A percentile compares a stretch with the other conserved stretches of the same genome.
Evolutionary conservation across 2,888 invertebrate genomes (phyloP).

Genomic region (Nasonovia ribisnigri): DNA sequence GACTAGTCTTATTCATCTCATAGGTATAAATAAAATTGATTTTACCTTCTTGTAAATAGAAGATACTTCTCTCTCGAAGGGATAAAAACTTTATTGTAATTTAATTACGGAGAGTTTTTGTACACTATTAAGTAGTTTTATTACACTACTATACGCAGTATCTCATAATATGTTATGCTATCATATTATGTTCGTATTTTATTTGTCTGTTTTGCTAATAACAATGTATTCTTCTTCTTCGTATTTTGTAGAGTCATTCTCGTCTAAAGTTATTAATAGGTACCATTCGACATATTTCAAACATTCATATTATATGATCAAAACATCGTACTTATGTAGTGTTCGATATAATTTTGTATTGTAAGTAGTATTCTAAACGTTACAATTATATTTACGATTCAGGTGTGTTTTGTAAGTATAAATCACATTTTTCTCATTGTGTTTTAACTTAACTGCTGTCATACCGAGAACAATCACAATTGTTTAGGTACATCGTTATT

Average conservation of each 20-base stretch:
- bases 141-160: not conserved
- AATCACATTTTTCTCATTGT: not conserved
- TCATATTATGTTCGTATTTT: not conserved
- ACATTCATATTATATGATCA: not conserved
- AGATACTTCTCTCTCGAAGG: no score
- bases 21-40: constrained; percentile 51
- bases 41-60: constrained; percentile 27
- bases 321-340: not conserved
- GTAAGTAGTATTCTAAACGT: not conserved
- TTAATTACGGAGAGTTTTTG: not conserved
- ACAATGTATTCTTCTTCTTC: not conserved
- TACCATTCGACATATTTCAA: not conserved
- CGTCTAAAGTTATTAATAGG: not conserved
- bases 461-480: not conserved
- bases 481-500: not conserved
- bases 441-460: not conserved
- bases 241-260: not conserved
- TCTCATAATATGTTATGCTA: not conserved
- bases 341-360: not conserved
- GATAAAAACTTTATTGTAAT: not conserved
- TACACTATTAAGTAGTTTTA: not conserved
- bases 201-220: not conserved
- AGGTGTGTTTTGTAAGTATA: not conserved
- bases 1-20: constrained; percentile 16
- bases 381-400: not conserved